These are phyloP conservation scores for Perdita meconis DNA, from an alignment of 2,888 invertebrate genomes.

Conservation along the genomic window DNA sequence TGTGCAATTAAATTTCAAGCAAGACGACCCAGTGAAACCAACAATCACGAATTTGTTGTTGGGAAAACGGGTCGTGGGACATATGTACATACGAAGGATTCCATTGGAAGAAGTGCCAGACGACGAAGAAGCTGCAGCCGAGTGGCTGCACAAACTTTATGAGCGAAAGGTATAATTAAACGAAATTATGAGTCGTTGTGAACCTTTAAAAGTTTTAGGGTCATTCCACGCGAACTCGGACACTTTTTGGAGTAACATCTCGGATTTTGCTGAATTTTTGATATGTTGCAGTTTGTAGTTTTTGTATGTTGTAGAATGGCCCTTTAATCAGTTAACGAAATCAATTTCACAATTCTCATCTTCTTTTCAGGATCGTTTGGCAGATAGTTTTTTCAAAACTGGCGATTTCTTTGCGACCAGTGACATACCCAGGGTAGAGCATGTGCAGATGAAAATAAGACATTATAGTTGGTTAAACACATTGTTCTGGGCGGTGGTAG, in stretches of 20 bases:
- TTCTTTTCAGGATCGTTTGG: slow-evolving; percentile 87
- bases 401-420: slow-evolving; percentile 93
- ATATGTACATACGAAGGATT: slow-evolving; percentile 92
- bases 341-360: background rate
- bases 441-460: slow-evolving; percentile 87
- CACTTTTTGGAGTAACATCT: too few species aligned
- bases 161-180: slow-evolving; percentile 89
- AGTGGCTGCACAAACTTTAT: slow-evolving; percentile 93
- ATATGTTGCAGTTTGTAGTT: too few species aligned
- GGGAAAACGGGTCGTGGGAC: slow-evolving; percentile 90
- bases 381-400: slow-evolving; percentile 89
- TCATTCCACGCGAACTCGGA: too few species aligned
- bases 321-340: background rate
- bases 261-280: too few species aligned
- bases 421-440: slow-evolving; percentile 88
- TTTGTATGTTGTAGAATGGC: too few species aligned
- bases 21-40: slow-evolving; percentile 88
- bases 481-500: slow-evolving; percentile 88
- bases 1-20: slow-evolving; percentile 90
- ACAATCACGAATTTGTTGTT: slow-evolving; percentile 91
- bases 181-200: background rate
- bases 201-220: too few species aligned
- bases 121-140: slow-evolving; percentile 90
- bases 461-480: slow-evolving; percentile 90
- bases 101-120: slow-evolving; percentile 92